Base-by-base conservation (phyloP, 2,888 invertebrate genomes). In the Agriotes lineatus region DNA sequence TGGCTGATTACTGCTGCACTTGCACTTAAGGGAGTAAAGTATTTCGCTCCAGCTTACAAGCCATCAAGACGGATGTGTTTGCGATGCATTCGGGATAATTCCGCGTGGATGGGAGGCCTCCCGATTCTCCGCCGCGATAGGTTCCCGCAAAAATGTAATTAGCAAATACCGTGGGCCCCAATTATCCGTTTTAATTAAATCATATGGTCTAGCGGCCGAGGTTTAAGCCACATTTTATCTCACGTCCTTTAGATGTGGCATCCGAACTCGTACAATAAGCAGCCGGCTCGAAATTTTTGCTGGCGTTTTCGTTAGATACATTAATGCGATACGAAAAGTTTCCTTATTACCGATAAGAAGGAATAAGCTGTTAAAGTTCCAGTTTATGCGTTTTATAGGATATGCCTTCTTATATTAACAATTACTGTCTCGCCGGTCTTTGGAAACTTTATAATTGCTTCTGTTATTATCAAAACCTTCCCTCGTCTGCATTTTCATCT, bases 401-500 rank as follows among this genome's bases (percentile, higher is more conserved):
- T 33, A 52, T 18, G 50, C 25, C 50, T 16, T 16, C 10, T 14
- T 52, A 10, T 14, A 52, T 52, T 52, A 52, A 52, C 45, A 9
- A 45, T 52, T 20, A 52, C 14, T 35, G 56, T 19, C 56, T 20
- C 5, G 16, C 20, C n/a, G 18, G 16, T 42, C 25, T 60, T 64
- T 52, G 9, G 30, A 64, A 72, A 73, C 72, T 73, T 73, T 70
- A 70, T 73, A 73, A 73, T 73, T 73, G 72, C 70, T 70, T 72
- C 67, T 69, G 65, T 70, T 73, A 70, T 69, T 65, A 73, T 73
- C 66, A 48, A 59, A 62, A 48, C 44, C 63, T 50, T 25, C 39
- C 57, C 33, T 58, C 22, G 45, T 39, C 56, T 56, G 57, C 57
- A 64, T 57, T 64, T 57, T 64, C 25, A 64, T 57, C 57, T 56